Evolutionary conservation across 30 jellyfish, hydroid and myxozoan species (phyloP).

Genomic region (Pelagia noctiluca): DNA sequence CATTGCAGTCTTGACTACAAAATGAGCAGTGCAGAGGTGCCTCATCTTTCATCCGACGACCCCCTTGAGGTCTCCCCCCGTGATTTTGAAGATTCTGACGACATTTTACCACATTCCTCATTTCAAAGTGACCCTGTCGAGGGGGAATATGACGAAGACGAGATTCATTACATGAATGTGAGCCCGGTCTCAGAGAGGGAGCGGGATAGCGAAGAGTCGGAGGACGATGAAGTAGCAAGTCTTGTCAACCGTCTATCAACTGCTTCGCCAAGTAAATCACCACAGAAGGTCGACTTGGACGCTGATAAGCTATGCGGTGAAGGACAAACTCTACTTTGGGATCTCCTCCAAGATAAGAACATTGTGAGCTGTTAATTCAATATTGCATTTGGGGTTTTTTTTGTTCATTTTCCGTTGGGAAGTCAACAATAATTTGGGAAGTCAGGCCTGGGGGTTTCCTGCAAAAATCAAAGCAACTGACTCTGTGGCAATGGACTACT

Average conservation of each 20-base stretch:
- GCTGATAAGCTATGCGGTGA: conserved; percentile 73
- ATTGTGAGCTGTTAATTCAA: conserved; percentile 53
- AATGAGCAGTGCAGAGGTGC: conserved; percentile 48
- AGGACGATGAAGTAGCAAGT: conserved; percentile 66
- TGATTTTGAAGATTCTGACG: conserved; percentile 72
- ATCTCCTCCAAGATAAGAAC: conserved; percentile 79
- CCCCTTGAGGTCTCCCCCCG: conserved; percentile 72
- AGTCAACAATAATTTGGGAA: too few species aligned
- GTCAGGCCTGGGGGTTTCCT: too few species aligned
- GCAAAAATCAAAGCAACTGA: too few species aligned
- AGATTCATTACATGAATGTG: conserved; percentile 85
- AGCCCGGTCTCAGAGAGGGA: conserved; percentile 93
- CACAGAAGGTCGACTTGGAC: conserved; percentile 17
- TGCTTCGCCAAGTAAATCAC: conserved; percentile 37
- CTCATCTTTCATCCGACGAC: conserved; percentile 54
- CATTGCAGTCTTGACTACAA: conserved; percentile 63
- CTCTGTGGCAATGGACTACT: too few species aligned
- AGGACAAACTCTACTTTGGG: conserved; percentile 95
- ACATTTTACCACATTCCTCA: conserved; percentile 52
- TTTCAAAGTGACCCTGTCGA: conserved; percentile 58
- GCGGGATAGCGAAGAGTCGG: conserved; percentile 84
- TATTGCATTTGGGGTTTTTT: too few species aligned
- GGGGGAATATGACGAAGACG: conserved; percentile 84
- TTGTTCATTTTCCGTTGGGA: too few species aligned
- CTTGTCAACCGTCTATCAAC: conserved; percentile 9